These are phyloP conservation scores for Cryptocephalus moraei DNA, from an alignment of 2,888 invertebrate species.

Conservation along the genomic window DNA sequence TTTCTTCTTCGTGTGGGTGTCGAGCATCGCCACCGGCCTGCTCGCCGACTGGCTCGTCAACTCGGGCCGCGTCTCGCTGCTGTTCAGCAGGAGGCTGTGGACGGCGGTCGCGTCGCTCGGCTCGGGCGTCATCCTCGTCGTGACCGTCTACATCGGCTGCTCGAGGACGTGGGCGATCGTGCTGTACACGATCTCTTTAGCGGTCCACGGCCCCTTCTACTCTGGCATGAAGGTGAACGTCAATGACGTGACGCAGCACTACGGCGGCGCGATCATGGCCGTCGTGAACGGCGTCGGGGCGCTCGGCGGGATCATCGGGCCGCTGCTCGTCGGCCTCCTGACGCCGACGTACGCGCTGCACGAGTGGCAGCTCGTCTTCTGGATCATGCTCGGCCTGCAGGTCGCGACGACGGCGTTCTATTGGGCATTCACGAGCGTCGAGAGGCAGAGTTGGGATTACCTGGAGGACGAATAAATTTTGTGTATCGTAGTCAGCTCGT, in stretches of 20 bases:
- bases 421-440: neutral
- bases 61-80: neutral
- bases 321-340: neutral
- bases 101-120: neutral
- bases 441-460: constrained; percentile 3
- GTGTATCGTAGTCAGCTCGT: too few relatives aligned
- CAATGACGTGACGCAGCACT: constrained; percentile 4
- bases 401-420: neutral
- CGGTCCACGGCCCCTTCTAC: constrained; percentile 2
- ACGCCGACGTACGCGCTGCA: neutral
- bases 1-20: constrained; percentile 29
- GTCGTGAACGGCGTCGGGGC: constrained; percentile 1
- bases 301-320: neutral
- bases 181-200: neutral
- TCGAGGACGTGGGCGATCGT: neutral
- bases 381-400: neutral
- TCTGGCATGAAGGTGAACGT: constrained; percentile 3
- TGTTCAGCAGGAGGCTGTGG: neutral
- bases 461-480: neutral
- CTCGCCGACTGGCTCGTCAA: constrained; percentile 1
- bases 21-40: neutral
- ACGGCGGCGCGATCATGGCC: constrained; percentile 5
- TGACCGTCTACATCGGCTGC: constrained; percentile 1
- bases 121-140: neutral
- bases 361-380: constrained; percentile 1